phyloP scores from a whole-genome alignment of 2,113 vertebrate species.

The Zosterops pallidus region DNA sequence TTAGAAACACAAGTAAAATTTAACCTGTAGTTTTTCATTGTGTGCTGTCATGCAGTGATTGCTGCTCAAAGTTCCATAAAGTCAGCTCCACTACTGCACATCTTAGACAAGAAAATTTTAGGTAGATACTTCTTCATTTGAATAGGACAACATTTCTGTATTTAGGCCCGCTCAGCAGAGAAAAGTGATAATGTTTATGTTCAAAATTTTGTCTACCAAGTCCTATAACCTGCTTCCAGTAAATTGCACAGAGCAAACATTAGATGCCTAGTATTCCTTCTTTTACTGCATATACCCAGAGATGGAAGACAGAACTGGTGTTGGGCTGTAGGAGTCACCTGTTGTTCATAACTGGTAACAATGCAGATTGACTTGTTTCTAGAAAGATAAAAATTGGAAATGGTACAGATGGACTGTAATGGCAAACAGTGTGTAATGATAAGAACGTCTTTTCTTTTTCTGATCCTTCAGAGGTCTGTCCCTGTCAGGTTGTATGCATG shows the following conservation, averaged over 20 bases:
- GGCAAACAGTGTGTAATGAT: neutral
- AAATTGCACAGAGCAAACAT: neutral
- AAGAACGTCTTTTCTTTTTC: neutral
- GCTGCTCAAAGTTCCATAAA: neutral
- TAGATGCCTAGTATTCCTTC: neutral
- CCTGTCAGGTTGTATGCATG: neutral
- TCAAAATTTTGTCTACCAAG: neutral
- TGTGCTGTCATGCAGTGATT: neutral
- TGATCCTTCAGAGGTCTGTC: neutral
- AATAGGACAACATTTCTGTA: neutral
- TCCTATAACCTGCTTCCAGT: neutral
- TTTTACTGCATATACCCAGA: neutral
- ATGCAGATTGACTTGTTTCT: neutral
- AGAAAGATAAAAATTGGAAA: neutral
- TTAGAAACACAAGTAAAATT: neutral
- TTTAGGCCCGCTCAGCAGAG: neutral
- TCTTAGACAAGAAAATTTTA: neutral
- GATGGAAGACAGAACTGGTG: neutral
- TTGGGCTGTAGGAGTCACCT: neutral
- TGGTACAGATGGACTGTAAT: neutral
- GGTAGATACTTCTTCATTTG: neutral
- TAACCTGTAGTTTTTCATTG: neutral
- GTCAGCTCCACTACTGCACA: rapidly evolving
- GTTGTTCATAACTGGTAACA: neutral
- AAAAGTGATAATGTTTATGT: neutral